Evolutionary conservation across 1,140 invertebrate species (phyloP).

Genomic region (Chelonus insularis): DNA sequence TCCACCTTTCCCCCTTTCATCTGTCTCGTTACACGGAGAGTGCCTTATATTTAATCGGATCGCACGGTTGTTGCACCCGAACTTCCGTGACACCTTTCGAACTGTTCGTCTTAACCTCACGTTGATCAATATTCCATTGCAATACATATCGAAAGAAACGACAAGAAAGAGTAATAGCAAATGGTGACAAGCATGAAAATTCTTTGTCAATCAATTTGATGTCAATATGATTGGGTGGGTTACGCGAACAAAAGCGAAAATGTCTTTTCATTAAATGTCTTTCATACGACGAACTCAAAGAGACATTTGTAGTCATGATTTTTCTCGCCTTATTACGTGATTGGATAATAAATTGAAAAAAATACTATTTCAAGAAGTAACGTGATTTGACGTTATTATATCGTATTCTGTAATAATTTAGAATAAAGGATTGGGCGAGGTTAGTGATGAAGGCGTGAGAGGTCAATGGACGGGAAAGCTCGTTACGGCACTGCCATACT

Average conservation of each 20-base stretch:
- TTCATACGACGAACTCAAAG: no score
- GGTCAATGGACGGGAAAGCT: conserved; percentile 56
- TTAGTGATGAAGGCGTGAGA: conserved; percentile 49
- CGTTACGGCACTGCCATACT: conserved; percentile 37
- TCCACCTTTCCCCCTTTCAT: no score
- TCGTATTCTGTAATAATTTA: conserved; percentile 13
- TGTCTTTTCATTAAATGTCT: no score
- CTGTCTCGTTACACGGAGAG: background rate
- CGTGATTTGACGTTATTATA: no score
- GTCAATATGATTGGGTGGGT: no score
- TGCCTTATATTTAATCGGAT: conserved; percentile 43
- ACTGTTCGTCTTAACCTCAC: conserved; percentile 17
- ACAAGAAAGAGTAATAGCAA: background rate
- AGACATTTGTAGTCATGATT: no score
- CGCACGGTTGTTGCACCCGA: conserved; percentile 44
- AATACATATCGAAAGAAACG: background rate
- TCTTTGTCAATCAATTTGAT: background rate
- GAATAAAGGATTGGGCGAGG: conserved; percentile 44
- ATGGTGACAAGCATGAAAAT: background rate
- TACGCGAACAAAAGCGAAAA: no score
- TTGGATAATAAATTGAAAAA: no score
- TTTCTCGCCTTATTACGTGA: no score
- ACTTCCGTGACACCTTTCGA: conserved; percentile 31
- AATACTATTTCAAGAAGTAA: no score
- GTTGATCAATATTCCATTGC: conserved; percentile 16